phyloP scores from a whole-genome alignment of 2,888 invertebrate species.

The Lithophane socia region DNA sequence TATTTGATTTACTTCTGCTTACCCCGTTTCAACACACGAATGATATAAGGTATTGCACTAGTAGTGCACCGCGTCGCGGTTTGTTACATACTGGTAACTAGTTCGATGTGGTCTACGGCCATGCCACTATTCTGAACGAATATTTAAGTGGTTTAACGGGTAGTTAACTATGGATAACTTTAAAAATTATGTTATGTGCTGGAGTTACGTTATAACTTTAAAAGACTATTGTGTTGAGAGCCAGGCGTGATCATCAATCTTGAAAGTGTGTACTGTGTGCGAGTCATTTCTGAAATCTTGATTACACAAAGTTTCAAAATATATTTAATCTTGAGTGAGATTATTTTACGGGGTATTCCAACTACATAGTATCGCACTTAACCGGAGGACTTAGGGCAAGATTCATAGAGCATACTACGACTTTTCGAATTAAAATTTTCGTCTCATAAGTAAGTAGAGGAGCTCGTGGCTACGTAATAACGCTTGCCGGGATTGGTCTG shows the following conservation, averaged over 20 bases:
- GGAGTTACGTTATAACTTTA: background rate
- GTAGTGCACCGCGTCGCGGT: slow-evolving; percentile 31
- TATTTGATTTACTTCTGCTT: background rate
- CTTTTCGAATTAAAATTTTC: too few relatives aligned
- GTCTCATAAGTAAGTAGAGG: too few relatives aligned
- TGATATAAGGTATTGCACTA: slow-evolving; percentile 14
- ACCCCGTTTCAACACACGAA: background rate
- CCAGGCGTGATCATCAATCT: too few relatives aligned
- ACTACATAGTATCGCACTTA: too few relatives aligned
- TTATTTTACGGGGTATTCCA: background rate
- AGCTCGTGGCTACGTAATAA: too few relatives aligned
- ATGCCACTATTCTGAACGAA: slow-evolving; percentile 38
- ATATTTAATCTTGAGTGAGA: background rate
- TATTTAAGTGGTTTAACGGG: background rate
- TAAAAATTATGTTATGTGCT: background rate
- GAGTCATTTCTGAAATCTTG: background rate
- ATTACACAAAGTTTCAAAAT: background rate
- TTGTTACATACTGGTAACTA: slow-evolving; percentile 33
- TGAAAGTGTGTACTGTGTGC: background rate
- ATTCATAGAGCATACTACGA: too few relatives aligned
- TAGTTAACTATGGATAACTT: background rate
- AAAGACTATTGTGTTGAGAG: background rate
- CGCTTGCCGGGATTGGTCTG: too few relatives aligned
- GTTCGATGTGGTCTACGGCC: background rate
- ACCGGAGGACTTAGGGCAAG: too few relatives aligned